Evolutionary conservation across 2,113 vertebrate species (phyloP).

Genomic region (Triplophysa siluroides): DNA sequence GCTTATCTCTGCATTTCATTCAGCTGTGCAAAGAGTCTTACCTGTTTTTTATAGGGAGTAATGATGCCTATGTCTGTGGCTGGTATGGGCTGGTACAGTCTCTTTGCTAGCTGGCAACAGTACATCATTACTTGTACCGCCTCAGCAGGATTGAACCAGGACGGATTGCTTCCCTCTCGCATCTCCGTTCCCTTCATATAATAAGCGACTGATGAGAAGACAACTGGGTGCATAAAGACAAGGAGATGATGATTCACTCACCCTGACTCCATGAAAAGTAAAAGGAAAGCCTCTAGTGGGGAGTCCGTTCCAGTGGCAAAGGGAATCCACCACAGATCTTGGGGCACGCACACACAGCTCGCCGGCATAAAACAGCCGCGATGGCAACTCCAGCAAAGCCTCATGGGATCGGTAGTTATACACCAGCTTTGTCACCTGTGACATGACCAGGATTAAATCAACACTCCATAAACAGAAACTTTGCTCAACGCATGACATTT

Average conservation of each 20-base stretch:
- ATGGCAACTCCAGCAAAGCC: slow-evolving; percentile 82
- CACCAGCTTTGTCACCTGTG: slow-evolving; percentile 89
- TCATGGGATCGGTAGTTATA: slow-evolving; percentile 94
- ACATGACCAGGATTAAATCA: not conserved
- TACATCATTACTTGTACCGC: slow-evolving; percentile 91
- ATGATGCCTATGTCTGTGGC: slow-evolving; percentile 85
- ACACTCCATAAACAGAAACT: not conserved
- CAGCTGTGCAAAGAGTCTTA: not conserved
- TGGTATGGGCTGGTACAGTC: slow-evolving; percentile 72
- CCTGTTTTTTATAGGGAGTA: slow-evolving; percentile 92
- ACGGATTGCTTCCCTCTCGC: slow-evolving; percentile 86
- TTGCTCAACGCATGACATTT: not conserved
- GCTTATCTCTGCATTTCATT: not conserved
- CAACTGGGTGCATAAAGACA: not conserved
- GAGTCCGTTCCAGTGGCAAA: slow-evolving; percentile 84
- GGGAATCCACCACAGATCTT: slow-evolving; percentile 70
- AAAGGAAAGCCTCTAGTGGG: slow-evolving; percentile 89
- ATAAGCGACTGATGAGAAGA: not conserved
- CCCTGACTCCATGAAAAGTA: slow-evolving; percentile 89
- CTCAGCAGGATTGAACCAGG: slow-evolving; percentile 92
- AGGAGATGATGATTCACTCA: slow-evolving; percentile 58
- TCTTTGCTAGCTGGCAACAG: slow-evolving; percentile 86
- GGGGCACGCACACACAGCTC: slow-evolving; percentile 83
- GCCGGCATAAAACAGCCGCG: slow-evolving; percentile 86
- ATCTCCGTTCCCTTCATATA: slow-evolving; percentile 82